Base-by-base conservation (phyloP, 2,888 invertebrate genomes). In the Spilarctia lutea region DNA sequence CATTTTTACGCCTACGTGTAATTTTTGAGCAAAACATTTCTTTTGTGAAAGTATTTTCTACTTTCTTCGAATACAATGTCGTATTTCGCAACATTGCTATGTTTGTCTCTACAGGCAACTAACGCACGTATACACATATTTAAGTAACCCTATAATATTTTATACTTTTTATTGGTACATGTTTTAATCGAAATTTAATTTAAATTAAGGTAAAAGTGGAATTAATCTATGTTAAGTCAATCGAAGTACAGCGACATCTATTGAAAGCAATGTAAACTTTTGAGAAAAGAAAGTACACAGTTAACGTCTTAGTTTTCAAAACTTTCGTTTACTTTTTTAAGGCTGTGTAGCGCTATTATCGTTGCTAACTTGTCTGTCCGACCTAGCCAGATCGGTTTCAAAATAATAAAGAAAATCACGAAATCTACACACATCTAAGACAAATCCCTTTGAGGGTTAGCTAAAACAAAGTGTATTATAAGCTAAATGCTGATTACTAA, bases 201-300 rank as follows among this genome's bases (percentile, higher is more conserved):
- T 16, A 16, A 45, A 45, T 3, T 1, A 45, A 16, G 45, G 16
- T 16, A 16, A 16, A 45, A 45, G 16, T 16, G 16, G 45, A 2
- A 2, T 45, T 45, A 45, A 16, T 16, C 2, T 16, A 2, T 45
- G 16, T 45, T 16, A 45, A 45, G 3, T 16, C 13, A 16, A 8
- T 27, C 7, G 0, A 42, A 63, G 20, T 35, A 63, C 13, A 81
- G 52, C 73, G 72, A 79, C 84, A 83, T 82, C 83, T 83, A 35
- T 60, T 16, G 11, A 1, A 7, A 0, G 33, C 6, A 24, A 52
- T 30, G 20, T 42, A 68, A 82, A 84, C 69, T 78, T 13, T 4
- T 6, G 56, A 35, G 33, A 24, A 73, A 65, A 68, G 45, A 45
- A 71, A 45, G n/a, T 65, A 30, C n/a, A 65, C 63, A 71, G 69